phyloP scores from a whole-genome alignment of 2,797 vertebrate species.

The Poecilia wingei region DNA sequence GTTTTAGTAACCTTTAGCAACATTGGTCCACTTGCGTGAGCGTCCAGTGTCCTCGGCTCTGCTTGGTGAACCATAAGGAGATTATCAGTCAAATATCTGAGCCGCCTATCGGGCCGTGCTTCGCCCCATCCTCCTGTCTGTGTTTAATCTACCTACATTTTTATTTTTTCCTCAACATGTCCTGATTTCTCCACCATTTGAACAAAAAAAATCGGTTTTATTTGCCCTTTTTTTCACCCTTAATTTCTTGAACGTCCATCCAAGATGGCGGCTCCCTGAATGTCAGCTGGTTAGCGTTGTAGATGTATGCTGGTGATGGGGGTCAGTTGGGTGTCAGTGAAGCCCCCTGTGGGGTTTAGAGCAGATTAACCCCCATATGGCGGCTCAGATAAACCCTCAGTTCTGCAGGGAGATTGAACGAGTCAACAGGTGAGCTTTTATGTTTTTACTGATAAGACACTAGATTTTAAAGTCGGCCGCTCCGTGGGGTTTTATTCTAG shows the following conservation, averaged over 20 bases:
- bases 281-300: conserved; percentile 35
- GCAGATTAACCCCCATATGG: conserved; percentile 59
- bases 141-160: conserved; percentile 13
- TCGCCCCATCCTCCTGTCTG: conserved; percentile 13
- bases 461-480: not conserved
- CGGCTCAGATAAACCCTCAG: conserved; percentile 40
- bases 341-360: conserved; percentile 54
- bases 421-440: conserved; percentile 60
- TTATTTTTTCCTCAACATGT: conserved; percentile 15
- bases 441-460: conserved; percentile 3
- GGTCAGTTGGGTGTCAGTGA: conserved; percentile 39
- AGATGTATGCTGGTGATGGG: conserved; percentile 24
- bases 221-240: not conserved
- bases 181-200: not conserved
- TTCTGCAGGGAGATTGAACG: conserved; percentile 1
- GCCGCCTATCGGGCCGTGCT: conserved; percentile 41
- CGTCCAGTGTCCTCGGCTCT: conserved; percentile 27
- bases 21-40: not conserved
- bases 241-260: not conserved
- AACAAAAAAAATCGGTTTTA: not conserved
- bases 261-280: not conserved
- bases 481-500: not conserved
- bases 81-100: conserved; percentile 54
- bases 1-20: no score
- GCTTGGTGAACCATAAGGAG: conserved; percentile 47